Percentiles rank a stretch among this genome's conserved stretches.
phyloP scores from a whole-genome alignment of 2,113 vertebrate genomes.

The Nothobranchius furzeri region DNA sequence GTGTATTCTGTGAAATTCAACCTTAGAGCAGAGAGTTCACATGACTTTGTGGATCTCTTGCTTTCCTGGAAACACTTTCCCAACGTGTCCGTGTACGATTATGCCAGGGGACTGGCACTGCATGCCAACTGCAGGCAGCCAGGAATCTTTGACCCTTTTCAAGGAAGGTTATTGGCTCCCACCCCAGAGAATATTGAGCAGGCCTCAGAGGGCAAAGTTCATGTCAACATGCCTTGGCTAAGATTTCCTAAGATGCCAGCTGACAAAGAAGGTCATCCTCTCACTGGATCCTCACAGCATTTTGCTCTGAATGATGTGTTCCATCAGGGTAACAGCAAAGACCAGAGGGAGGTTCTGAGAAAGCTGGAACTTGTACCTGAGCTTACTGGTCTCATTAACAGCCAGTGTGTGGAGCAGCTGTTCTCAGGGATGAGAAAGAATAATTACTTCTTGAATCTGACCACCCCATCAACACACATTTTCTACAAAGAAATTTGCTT shows the following conservation, averaged over 20 bases:
- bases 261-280: not conserved
- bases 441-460: not conserved
- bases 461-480: not conserved
- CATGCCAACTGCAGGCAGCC: not conserved
- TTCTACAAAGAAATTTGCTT: not conserved
- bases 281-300: not conserved
- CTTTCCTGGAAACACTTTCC: too few relatives aligned
- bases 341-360: not conserved
- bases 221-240: not conserved
- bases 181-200: not conserved
- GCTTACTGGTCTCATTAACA: slow-evolving; percentile 1
- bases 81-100: too few relatives aligned
- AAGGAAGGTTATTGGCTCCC: not conserved
- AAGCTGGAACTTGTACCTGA: not conserved
- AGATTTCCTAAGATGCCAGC: not conserved
- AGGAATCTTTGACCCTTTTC: not conserved
- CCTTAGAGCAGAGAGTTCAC: too few relatives aligned
- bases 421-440: slow-evolving; percentile 3
- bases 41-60: too few relatives aligned
- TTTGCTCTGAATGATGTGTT: not conserved
- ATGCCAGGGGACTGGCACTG: too few relatives aligned
- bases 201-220: slow-evolving; percentile 1
- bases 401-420: slow-evolving; percentile 10
- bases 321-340: not conserved
- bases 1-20: too few relatives aligned